phyloP scores from a whole-genome alignment of 2,797 vertebrate species.

The Cichlasoma orientale region DNA sequence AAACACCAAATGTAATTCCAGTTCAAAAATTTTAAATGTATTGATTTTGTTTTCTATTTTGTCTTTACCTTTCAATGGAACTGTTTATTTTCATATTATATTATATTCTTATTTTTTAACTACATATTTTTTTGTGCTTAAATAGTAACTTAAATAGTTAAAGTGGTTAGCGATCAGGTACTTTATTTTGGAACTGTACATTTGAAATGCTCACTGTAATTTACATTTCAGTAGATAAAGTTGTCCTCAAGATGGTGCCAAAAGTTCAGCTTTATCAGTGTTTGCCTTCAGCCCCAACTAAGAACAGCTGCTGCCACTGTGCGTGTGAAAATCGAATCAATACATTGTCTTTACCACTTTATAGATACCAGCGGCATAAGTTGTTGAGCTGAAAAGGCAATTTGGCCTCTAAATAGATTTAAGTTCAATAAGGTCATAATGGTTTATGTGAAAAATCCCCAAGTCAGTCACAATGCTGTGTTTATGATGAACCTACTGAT shows the following conservation, averaged over 20 bases:
- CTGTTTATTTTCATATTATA: too few species aligned
- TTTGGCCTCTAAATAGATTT: background rate
- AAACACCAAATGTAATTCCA: too few species aligned
- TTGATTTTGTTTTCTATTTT: too few species aligned
- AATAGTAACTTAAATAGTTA: background rate
- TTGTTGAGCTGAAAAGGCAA: background rate
- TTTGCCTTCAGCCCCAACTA: background rate
- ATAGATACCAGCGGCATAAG: background rate
- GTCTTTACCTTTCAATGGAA: too few species aligned
- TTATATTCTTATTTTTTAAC: too few species aligned
- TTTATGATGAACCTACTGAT: background rate
- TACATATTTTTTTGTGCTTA: too few species aligned
- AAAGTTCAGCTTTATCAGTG: background rate
- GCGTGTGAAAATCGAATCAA: background rate
- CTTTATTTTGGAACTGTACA: background rate
- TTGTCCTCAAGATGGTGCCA: constrained; percentile 58
- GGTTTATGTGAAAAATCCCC: background rate
- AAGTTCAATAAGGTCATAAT: too few species aligned
- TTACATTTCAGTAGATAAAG: constrained; percentile 1
- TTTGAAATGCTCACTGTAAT: background rate
- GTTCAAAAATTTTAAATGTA: too few species aligned
- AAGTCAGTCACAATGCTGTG: background rate
- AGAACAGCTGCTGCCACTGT: background rate
- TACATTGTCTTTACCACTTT: background rate
- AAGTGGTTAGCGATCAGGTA: background rate